Evolutionary conservation across 1,140 invertebrate genomes (phyloP), one percentile per base, ranked within the genome.

Genomic region (Drosophila willistoni): DNA sequence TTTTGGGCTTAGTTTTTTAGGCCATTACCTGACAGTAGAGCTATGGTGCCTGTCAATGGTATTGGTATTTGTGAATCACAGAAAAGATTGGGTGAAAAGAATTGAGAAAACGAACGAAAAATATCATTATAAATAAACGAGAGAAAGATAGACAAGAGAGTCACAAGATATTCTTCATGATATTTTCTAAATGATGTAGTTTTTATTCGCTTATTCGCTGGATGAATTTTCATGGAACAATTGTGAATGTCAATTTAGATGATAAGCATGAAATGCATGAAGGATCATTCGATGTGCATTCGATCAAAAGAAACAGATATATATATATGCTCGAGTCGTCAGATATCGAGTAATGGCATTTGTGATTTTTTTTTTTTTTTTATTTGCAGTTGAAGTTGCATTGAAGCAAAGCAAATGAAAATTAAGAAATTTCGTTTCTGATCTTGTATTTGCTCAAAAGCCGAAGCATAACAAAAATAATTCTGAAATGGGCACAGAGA

Each of bases 1-100:
- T 77, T 9, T 75, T 63, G 59, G 74, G 71, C 79, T 73, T 55
- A 72, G 56, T 41, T 63, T 64, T 68, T 64, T 57, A 10, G 72
- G 70, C 68, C 77, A 84, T 89, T 89, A 89, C 84, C 84, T 89
- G 84, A 89, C 85, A 89, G 81, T 67, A 77, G 73, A 70, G 73
- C 69, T 75, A 89, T 74, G 59, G 84, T 66, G 84, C 84, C 84
- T 89, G 78, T 81, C 73, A 68, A 62, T 70, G 14, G 72, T 33
- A 82, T 73, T 80, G 63, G 9, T 44, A 63, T 77, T 73, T 70
- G 69, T 51, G 65, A 76, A 86, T 66, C 83, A 82, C 79, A 86
- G 79, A 86, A 73, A 66, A 79, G 71, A 87, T 51, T 22, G 17
- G 67, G 82, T 76, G 51, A 66, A 87, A 79, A 73, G 75, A 47